phyloP scores from a whole-genome alignment of 2,113 vertebrate genomes.

The Sphaerodactylus townsendi region DNA sequence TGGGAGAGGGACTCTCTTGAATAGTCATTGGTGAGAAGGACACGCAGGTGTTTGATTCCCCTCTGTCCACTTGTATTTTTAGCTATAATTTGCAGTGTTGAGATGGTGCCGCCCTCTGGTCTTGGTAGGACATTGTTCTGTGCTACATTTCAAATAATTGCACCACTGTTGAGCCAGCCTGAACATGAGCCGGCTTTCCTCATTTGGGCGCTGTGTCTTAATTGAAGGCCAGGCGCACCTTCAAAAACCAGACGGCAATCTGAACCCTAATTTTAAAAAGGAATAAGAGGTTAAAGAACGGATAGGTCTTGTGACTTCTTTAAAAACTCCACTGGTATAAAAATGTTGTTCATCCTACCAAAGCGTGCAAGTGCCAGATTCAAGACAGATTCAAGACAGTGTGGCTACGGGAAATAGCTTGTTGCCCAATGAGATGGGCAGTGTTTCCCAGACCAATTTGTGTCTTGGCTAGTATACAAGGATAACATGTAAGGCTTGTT shows the following conservation, averaged over 20 bases:
- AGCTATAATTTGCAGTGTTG: background rate
- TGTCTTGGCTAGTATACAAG: background rate
- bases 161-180: conserved; percentile 1
- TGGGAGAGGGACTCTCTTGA: conserved; percentile 21
- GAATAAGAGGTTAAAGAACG: too few relatives aligned
- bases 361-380: conserved; percentile 34
- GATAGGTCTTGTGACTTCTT: background rate
- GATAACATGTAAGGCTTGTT: background rate
- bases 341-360: background rate
- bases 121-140: background rate
- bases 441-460: background rate
- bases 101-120: background rate
- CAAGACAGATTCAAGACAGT: conserved; percentile 32
- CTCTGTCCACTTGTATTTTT: background rate
- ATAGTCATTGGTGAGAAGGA: background rate
- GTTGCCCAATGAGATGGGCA: conserved; percentile 25
- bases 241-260: background rate
- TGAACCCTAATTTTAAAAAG: background rate
- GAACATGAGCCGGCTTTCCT: background rate
- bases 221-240: conserved; percentile 28
- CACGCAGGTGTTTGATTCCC: conserved; percentile 12
- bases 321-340: background rate
- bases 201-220: background rate
- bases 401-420: conserved; percentile 38
- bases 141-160: background rate